Evolutionary conservation across 2,113 vertebrate species (phyloP).

Genomic region (Muntiacus muntjak): DNA sequence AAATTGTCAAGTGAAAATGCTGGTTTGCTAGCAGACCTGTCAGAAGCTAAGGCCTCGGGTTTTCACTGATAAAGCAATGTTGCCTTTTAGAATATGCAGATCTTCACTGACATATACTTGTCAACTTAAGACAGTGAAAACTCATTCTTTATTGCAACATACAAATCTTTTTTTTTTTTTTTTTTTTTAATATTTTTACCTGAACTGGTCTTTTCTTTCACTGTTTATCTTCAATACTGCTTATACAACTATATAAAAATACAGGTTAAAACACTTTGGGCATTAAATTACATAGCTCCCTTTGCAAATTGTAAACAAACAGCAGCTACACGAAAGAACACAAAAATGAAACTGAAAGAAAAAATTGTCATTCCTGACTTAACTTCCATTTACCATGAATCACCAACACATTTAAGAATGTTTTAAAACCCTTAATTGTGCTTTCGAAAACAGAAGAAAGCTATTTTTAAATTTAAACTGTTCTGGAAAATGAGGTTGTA

Average conservation of each 20-base stretch:
- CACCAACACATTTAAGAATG: not conserved
- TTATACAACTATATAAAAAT: not conserved
- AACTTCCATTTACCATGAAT: not conserved
- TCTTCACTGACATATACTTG: not conserved
- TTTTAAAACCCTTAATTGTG: not conserved
- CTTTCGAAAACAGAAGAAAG: not conserved
- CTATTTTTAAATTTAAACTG: not conserved
- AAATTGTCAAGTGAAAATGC: not conserved
- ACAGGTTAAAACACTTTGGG: fast-evolving
- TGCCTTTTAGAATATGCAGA: not conserved
- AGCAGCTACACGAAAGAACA: not conserved
- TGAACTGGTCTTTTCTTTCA: not conserved
- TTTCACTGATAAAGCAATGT: not conserved
- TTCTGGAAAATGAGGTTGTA: not conserved
- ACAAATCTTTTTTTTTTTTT: not conserved
- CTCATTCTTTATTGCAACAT: not conserved
- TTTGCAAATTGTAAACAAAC: not conserved
- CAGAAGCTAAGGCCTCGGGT: not conserved
- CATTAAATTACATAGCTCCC: not conserved
- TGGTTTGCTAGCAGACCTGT: not conserved
- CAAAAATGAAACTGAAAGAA: not conserved
- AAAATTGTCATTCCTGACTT: not conserved
- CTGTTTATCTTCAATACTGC: not conserved
- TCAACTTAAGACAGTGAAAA: not conserved
- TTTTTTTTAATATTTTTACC: not conserved